Conservation (phyloP, 2,797 vertebrate genomes). For the Pangasius macronema region DNA sequence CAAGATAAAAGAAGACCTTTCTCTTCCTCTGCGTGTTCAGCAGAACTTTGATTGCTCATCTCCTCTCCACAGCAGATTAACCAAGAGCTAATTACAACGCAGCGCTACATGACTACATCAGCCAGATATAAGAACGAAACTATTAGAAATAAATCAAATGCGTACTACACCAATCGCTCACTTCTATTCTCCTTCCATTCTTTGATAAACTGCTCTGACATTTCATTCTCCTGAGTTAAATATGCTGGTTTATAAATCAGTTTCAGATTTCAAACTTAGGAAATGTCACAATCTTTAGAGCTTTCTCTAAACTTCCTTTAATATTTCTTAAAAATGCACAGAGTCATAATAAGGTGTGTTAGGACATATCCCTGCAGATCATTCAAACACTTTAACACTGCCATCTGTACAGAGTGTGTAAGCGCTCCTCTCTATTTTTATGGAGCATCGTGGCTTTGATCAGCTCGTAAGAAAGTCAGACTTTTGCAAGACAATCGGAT, state of each 20-base stretch:
- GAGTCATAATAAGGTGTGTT: too few species aligned
- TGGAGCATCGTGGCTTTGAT: too few species aligned
- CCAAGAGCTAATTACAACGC: not conserved
- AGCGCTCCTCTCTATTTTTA: too few species aligned
- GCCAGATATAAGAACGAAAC: not conserved
- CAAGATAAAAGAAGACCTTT: conserved; percentile 3
- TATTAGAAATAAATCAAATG: not conserved
- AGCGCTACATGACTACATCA: not conserved
- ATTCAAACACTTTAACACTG: too few species aligned
- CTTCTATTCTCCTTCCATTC: not conserved
- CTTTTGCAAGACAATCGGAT: too few species aligned
- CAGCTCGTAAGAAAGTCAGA: too few species aligned
- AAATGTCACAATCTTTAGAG: too few species aligned
- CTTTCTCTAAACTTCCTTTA: too few species aligned
- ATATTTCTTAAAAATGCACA: too few species aligned
- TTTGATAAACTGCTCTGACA: not conserved
- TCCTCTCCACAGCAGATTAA: not conserved
- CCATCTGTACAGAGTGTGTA: too few species aligned
- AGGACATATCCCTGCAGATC: too few species aligned
- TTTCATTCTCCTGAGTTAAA: not conserved
- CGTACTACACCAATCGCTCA: not conserved
- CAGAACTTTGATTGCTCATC: not conserved
- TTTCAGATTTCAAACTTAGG: too few species aligned
- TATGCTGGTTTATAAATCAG: not conserved
- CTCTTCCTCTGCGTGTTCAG: not conserved